Conservation (phyloP, 2,797 vertebrate species). For the Rhinella marina region DNA sequence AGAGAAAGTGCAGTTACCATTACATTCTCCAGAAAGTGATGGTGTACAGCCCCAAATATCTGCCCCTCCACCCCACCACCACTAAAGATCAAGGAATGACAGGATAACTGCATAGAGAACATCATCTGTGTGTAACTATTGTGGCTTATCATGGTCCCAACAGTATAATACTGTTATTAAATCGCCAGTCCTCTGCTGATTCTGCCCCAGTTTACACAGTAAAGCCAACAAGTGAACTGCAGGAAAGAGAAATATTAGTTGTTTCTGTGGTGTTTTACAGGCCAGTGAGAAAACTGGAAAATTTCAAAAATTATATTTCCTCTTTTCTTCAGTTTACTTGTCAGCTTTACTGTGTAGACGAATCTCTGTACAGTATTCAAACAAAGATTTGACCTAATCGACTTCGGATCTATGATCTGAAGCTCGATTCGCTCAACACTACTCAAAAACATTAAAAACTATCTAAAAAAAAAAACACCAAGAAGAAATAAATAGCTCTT, state of each 20-base stretch:
- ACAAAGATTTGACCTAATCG: no score
- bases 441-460: background rate
- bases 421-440: no score
- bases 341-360: no score
- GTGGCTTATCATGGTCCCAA: background rate
- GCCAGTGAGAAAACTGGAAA: background rate
- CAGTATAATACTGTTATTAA: background rate
- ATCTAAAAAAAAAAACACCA: background rate
- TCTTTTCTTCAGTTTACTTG: no score
- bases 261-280: background rate
- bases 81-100: no score
- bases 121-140: background rate
- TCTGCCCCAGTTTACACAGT: background rate
- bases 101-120: background rate
- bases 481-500: background rate
- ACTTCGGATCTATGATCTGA: no score
- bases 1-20: no score
- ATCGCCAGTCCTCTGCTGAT: background rate
- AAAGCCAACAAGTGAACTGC: background rate
- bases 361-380: no score
- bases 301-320: background rate
- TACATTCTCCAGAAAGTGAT: no score
- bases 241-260: background rate
- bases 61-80: no score
- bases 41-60: no score